Evolutionary conservation across 2,113 vertebrate species (phyloP).

Genomic region (Promerops cafer): DNA sequence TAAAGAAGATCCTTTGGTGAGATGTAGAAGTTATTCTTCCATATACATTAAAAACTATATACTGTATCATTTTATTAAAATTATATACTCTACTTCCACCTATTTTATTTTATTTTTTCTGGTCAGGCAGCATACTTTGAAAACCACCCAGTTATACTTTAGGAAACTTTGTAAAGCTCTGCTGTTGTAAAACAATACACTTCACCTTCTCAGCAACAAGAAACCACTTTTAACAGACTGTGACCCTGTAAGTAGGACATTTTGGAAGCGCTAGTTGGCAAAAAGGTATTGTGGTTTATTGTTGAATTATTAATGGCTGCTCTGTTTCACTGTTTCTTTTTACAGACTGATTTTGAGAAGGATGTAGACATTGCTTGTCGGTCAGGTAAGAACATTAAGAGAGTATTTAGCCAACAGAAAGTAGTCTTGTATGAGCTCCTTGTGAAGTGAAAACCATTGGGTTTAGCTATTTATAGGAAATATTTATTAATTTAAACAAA

Average conservation of each 20-base stretch:
- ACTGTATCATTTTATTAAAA: slow-evolving; percentile 14
- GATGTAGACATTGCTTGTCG: slow-evolving; percentile 99
- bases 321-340: slow-evolving; percentile 54
- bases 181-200: slow-evolving; percentile 45
- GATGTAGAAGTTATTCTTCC: not conserved
- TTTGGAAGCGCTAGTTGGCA: not conserved
- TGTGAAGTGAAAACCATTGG: not conserved
- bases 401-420: not conserved
- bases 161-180: slow-evolving; percentile 54
- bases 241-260: slow-evolving; percentile 34
- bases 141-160: slow-evolving; percentile 50
- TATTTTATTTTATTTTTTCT: slow-evolving; percentile 46
- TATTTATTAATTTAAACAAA: not conserved
- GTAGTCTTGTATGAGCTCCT: not conserved
- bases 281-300: not conserved
- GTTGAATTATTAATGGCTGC: slow-evolving; percentile 42
- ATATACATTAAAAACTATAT: not conserved
- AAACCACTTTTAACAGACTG: slow-evolving; percentile 40
- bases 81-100: not conserved
- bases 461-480: not conserved
- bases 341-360: slow-evolving; percentile 99
- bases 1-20: not conserved
- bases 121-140: slow-evolving; percentile 44
- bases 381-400: slow-evolving; percentile 83
- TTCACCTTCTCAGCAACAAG: slow-evolving; percentile 33